Conservation (phyloP, 2,113 vertebrate genomes). For the Pomatorhinus ruficollis region DNA sequence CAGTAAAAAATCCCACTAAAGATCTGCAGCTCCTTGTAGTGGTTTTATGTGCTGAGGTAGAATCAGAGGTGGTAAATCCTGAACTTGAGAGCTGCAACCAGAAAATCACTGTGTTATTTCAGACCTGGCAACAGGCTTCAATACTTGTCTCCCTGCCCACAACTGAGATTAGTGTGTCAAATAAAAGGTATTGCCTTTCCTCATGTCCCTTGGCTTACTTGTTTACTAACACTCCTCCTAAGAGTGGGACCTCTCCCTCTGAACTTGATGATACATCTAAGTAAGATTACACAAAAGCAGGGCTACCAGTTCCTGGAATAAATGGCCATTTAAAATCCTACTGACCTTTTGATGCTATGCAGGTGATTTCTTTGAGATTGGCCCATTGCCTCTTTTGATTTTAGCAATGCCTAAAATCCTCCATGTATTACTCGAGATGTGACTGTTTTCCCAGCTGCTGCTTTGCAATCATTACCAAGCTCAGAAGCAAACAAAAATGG, state of each 20-base stretch:
- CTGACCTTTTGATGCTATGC: not conserved
- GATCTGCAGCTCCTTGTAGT: not conserved
- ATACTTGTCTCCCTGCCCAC: not conserved
- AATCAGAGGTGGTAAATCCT: not conserved
- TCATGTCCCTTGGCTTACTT: not conserved
- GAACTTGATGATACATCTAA: rapidly evolving
- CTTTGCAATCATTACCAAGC: not conserved
- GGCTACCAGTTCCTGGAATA: not conserved
- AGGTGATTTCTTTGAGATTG: not conserved
- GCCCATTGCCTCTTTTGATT: not conserved
- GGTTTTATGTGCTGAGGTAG: not conserved
- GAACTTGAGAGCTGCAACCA: not conserved
- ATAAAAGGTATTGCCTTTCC: not conserved
- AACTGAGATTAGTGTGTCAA: not conserved
- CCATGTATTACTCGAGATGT: rapidly evolving
- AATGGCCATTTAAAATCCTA: not conserved
- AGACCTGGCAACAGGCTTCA: not conserved
- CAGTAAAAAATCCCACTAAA: not conserved
- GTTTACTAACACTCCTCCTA: not conserved
- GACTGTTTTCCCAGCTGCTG: not conserved
- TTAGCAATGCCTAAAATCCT: not conserved
- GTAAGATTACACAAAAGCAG: not conserved
- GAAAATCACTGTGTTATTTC: not conserved
- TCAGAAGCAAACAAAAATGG: not conserved
- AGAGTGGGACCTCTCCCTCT: not conserved